Base-by-base conservation (phyloP, 2,113 vertebrate genomes). In the Istiophorus platypterus region DNA sequence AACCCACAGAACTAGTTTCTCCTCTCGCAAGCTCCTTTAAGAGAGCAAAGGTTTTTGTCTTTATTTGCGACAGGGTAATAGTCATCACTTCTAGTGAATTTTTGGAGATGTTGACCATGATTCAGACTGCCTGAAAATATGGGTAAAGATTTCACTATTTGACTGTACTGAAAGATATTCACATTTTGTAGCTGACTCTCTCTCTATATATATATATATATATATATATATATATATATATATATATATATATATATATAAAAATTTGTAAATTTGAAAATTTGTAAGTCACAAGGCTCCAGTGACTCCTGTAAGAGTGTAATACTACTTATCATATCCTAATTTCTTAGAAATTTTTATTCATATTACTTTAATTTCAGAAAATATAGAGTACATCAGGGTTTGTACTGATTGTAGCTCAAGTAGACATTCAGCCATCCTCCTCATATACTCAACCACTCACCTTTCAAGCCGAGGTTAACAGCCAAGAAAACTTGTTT, bases 11-110 rank as follows among this genome's bases (percentile, higher is more conserved):
- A 69, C 14, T 68, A 27, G 34, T 8, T 8, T 45, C 41, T 84
- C n/a, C 37, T 58, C 52, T 76, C 65, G 58, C 29, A 27, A 7
- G 62, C 70, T 73, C 63, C 72, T 76, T 37, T 20, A 45, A 54
- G 58, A 47, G 61, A 78, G 70, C 31, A 66, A 69, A 76, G 20
- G 61, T 47, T 70, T 81, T 82, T 73, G 34, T 68, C n/a, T 72
- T 22, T n/a, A 4, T 68, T 70, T 81, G 54, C 41, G 13, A 0
- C 39, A 22, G 18, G 39, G 1, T 29, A 34, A 47, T 76, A n/a
- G n/a, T 45, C 62, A 75, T 31, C 37, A 71, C 27, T 65, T 81
- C 13, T 1, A 10, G 18, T 18, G 57, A 34, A 72, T 39, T 11
- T 47, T 39, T 31, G 34, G 34, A 57, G 54, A 67, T 56, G 7